Percentiles rank a stretch among this genome's conserved stretches.
Evolutionary conservation across 2,797 vertebrate genomes (phyloP).

Genomic region (Leuciscus waleckii): DNA sequence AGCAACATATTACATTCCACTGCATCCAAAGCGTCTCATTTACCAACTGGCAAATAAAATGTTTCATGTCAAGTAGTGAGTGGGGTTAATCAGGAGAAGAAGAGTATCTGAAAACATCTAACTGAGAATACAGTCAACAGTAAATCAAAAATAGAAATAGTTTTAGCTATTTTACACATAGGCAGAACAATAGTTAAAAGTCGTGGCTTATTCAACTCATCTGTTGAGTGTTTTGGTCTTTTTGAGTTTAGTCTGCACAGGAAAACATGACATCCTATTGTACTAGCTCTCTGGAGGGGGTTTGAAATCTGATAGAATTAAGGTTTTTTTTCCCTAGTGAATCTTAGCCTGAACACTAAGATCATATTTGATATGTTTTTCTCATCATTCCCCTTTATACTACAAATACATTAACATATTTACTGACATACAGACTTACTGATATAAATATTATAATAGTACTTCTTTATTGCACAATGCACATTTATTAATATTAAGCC

Average conservation of each 20-base stretch:
- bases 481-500: too few relatives aligned
- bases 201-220: background rate
- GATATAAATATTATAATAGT: too few relatives aligned
- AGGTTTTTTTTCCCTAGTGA: too few relatives aligned
- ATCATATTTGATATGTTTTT: background rate
- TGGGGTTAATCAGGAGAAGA: conserved; percentile 54
- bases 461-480: too few relatives aligned
- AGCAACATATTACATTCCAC: background rate
- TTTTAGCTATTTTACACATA: background rate
- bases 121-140: conserved; percentile 3
- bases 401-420: too few relatives aligned
- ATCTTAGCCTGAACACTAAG: background rate
- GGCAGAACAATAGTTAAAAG: background rate
- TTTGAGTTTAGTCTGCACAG: background rate
- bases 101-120: conserved; percentile 66
- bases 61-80: conserved; percentile 24
- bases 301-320: background rate
- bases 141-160: background rate
- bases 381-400: too few relatives aligned
- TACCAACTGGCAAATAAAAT: background rate
- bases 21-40: background rate
- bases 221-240: background rate
- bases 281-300: background rate
- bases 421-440: too few relatives aligned
- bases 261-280: background rate